phyloP scores from a whole-genome alignment of 1,140 invertebrate genomes.

The Aethina tumida region DNA sequence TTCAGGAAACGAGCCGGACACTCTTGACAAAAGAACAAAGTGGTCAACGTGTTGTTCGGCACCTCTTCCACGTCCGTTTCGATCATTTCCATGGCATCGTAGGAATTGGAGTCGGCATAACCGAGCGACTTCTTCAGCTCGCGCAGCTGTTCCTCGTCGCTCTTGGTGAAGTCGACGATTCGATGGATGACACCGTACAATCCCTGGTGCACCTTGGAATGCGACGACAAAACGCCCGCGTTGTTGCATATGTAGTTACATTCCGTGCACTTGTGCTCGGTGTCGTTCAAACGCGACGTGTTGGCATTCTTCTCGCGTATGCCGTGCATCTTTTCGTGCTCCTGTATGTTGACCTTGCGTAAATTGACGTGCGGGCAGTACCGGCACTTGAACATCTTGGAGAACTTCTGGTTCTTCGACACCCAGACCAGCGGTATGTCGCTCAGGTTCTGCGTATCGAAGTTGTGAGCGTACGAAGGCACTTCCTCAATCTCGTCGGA shows the following conservation, averaged over 20 bases:
- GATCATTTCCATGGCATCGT: conserved; percentile 5
- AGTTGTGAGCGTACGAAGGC: conserved; percentile 7
- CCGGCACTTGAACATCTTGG: conserved; percentile 78
- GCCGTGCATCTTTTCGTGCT: conserved; percentile 80
- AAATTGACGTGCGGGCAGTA: conserved; percentile 76
- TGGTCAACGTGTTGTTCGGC: conserved; percentile 14
- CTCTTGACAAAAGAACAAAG: conserved; percentile 49
- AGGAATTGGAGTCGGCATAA: conserved; percentile 5
- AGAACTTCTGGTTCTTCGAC: conserved; percentile 55
- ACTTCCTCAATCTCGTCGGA: conserved; percentile 32
- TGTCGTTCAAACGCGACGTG: conserved; percentile 20
- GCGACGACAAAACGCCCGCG: conserved; percentile 61
- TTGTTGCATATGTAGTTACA: conserved; percentile 76
- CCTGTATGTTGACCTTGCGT: conserved; percentile 67
- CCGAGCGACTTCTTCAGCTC: conserved; percentile 44
- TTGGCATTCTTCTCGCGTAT: conserved; percentile 39
- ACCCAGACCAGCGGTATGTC: conserved; percentile 64
- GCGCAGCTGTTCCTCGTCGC: conserved; percentile 57
- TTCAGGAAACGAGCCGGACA: conserved; percentile 66
- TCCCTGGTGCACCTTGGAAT: conserved; percentile 68
- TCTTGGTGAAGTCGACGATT: conserved; percentile 50
- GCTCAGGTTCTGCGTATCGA: conserved; percentile 26
- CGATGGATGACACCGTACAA: conserved; percentile 58
- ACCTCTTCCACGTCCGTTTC: conserved; percentile 22
- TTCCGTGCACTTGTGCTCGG: conserved; percentile 52